Evolutionary conservation across 2,888 invertebrate species (phyloP), one percentile per base, ranked within the genome.

Genomic region (Drosophila imparisetae): DNA sequence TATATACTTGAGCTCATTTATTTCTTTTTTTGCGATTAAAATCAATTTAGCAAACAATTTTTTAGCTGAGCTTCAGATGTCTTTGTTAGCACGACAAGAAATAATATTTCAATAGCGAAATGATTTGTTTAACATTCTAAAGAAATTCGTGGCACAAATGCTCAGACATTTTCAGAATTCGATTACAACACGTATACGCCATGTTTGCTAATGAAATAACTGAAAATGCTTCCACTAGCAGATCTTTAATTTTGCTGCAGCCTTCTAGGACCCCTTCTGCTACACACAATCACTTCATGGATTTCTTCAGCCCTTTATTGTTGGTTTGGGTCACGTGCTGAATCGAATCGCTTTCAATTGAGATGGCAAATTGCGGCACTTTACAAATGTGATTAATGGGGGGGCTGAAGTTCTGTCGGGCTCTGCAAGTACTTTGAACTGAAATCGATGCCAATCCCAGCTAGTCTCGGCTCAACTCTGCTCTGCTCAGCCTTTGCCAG

Each of bases 321-420:
- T 48, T 40, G 27, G 55, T 5, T 29, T 29, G 21, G 13, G 38
- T 53, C 38, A 67, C 64, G 57, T 66, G 65, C 30, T 66, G 72
- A 74, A 53, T 53, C 18, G 64, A 58, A 66, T 54, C 61, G 36
- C 57, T 59, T 60, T 53, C 84, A 69, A 79, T 79, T 77, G 80
- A 80, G 69, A 59, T 81, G 72, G 55, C 77, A 87, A 82, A 87
- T 87, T 82, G 71, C 71, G 71, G 75, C 72, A 70, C 75, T 76
- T 72, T 57, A 57, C 70, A 68, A 66, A 63, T 65, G 69, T 49
- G 55, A 64, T 78, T 66, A 62, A 67, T 57, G 21, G 30, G 18
- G 10, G 10, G 27, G 42, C 30, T 38, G 29, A 11, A 21, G 36
- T 29, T 60, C 15, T 15, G 15, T 52, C 24, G 11, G n/a, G 18